Evolutionary conservation across 2,888 invertebrate genomes (phyloP).

Genomic region (Xylota sylvarum): DNA sequence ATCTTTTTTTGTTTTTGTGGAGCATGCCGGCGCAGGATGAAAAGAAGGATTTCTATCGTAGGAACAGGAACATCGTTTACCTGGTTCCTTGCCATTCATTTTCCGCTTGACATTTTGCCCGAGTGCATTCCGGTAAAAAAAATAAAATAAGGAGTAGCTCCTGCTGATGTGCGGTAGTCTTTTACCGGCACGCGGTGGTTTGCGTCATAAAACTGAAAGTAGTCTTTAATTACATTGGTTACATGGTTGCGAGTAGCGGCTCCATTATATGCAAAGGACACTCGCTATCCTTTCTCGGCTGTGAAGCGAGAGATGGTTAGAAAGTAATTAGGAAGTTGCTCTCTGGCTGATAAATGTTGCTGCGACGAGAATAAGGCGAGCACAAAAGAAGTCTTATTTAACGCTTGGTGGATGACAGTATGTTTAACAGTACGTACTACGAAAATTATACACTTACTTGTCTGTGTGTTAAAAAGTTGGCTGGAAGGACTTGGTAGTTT

Average conservation of each 20-base stretch:
- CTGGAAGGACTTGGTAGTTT: background rate
- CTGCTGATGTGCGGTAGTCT: slow-evolving; percentile 22
- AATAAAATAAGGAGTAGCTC: slow-evolving; percentile 37
- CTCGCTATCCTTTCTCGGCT: slow-evolving; percentile 28
- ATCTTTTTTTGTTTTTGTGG: slow-evolving; percentile 17
- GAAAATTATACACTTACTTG: too few relatives aligned
- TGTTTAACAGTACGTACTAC: background rate
- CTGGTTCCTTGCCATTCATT: slow-evolving; percentile 55
- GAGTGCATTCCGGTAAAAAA: slow-evolving; percentile 33
- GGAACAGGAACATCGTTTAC: slow-evolving; percentile 52
- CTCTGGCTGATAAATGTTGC: slow-evolving; percentile 32
- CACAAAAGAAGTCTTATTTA: slow-evolving; percentile 10
- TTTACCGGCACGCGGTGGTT: slow-evolving; percentile 24
- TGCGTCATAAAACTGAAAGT: slow-evolving; percentile 57
- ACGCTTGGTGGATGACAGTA: slow-evolving; percentile 25
- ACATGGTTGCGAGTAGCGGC: slow-evolving; percentile 25
- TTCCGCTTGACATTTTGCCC: slow-evolving; percentile 48
- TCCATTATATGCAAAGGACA: slow-evolving; percentile 52
- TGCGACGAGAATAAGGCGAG: slow-evolving; percentile 20
- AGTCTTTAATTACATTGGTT: slow-evolving; percentile 68
- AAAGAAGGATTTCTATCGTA: slow-evolving; percentile 18
- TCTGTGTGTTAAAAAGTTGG: too few relatives aligned
- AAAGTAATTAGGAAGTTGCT: slow-evolving; percentile 68
- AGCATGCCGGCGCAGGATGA: slow-evolving; percentile 3
- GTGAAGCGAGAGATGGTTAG: slow-evolving; percentile 24